These are phyloP conservation scores for Petrocephalus zakoni DNA, from an alignment of 2,113 vertebrate species.

Conservation along the genomic window DNA sequence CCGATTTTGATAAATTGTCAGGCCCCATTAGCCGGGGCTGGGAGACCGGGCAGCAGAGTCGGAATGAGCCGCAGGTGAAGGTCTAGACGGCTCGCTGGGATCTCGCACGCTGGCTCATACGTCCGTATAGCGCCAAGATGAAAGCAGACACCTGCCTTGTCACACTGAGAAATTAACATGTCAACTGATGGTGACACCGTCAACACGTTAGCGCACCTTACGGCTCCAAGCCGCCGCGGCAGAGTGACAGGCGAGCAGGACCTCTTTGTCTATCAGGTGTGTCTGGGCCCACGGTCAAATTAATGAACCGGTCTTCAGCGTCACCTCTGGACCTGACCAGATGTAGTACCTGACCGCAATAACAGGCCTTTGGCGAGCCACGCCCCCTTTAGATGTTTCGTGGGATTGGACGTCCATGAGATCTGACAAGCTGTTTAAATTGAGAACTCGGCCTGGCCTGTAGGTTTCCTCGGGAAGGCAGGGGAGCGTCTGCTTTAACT, in stretches of 20 bases:
- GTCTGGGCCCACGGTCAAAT: not conserved
- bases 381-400: not conserved
- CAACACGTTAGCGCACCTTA: not conserved
- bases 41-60: not conserved
- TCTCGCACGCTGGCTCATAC: not conserved
- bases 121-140: not conserved
- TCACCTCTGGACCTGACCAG: not conserved
- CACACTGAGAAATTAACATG: conserved; percentile 8
- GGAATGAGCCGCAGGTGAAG: not conserved
- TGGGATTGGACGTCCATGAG: not conserved
- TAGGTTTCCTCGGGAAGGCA: not conserved
- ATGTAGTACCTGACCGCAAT: not conserved
- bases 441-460: too few relatives aligned
- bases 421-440: not conserved
- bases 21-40: not conserved
- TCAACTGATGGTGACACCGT: not conserved
- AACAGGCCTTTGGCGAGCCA: not conserved
- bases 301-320: not conserved
- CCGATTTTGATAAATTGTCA: not conserved
- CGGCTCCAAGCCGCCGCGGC: not conserved
- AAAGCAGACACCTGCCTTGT: conserved; percentile 9
- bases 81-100: not conserved
- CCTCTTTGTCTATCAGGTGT: not conserved
- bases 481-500: not conserved
- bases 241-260: not conserved